Conservation (phyloP, 2,888 invertebrate species). For the Clanis bilineata region DNA sequence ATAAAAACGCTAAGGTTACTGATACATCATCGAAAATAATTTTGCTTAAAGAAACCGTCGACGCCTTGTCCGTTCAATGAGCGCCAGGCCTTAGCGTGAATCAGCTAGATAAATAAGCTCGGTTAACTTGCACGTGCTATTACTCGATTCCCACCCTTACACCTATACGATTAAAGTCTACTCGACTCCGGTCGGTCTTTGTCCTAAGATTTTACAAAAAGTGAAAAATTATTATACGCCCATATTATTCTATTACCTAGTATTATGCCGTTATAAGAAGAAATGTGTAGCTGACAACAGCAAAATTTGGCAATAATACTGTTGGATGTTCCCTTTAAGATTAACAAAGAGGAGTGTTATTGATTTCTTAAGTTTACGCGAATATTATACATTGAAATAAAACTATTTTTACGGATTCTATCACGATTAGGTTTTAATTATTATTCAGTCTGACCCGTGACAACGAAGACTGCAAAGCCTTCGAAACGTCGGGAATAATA, state of each 20-base stretch:
- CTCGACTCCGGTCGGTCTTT: not conserved
- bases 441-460: no score
- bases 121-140: not conserved
- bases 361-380: no score
- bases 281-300: not conserved
- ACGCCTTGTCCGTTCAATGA: not conserved
- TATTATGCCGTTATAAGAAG: not conserved
- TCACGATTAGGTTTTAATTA: no score
- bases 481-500: no score
- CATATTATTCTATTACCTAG: not conserved
- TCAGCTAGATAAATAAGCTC: constrained; percentile 7
- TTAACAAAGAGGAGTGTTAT: no score
- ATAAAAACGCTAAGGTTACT: no score
- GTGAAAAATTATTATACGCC: not conserved
- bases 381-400: no score
- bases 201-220: not conserved
- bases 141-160: not conserved
- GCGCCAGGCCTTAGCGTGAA: not conserved
- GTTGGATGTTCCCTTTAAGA: no score
- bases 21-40: no score
- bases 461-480: no score
- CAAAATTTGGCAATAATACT: no score
- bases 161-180: not conserved
- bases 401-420: no score
- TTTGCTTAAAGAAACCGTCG: not conserved